These are phyloP conservation scores for Lamellibrachia columna DNA, from an alignment of 2,888 invertebrate genomes.

Conservation along the genomic window DNA sequence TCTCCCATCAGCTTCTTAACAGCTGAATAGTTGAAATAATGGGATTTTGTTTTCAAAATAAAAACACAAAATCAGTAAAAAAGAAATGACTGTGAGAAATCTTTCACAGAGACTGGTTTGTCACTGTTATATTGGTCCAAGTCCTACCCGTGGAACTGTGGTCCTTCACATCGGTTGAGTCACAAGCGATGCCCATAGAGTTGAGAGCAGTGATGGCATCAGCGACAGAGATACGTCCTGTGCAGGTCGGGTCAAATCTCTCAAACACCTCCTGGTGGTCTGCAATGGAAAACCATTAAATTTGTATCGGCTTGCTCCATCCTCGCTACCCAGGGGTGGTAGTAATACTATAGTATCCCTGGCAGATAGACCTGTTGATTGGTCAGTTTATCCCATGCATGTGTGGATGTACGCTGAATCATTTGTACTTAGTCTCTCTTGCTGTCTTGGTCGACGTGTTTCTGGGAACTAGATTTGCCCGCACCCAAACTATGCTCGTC, in stretches of 20 bases:
- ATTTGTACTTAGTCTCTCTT: too few relatives aligned
- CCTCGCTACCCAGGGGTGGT: too few relatives aligned
- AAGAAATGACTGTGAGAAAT: neutral
- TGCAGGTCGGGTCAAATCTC: slow-evolving; percentile 7
- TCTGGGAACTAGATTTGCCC: too few relatives aligned
- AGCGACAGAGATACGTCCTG: slow-evolving; percentile 19
- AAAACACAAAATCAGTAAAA: neutral
- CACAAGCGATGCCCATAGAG: neutral
- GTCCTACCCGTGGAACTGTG: neutral
- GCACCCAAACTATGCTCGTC: too few relatives aligned
- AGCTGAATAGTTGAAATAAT: neutral
- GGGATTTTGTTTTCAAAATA: neutral
- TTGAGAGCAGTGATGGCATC: slow-evolving; percentile 18
- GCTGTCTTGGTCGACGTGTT: too few relatives aligned
- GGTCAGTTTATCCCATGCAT: too few relatives aligned
- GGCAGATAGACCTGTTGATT: too few relatives aligned
- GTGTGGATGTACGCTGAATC: too few relatives aligned
- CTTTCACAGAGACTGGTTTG: too few relatives aligned
- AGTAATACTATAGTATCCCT: too few relatives aligned
- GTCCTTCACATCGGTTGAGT: neutral
- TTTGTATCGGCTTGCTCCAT: neutral
- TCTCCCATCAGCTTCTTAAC: too few relatives aligned
- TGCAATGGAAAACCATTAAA: neutral
- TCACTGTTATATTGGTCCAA: neutral
- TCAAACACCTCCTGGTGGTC: neutral